Evolutionary conservation across 2,113 vertebrate species (phyloP).

Genomic region (Plecotus auritus): DNA sequence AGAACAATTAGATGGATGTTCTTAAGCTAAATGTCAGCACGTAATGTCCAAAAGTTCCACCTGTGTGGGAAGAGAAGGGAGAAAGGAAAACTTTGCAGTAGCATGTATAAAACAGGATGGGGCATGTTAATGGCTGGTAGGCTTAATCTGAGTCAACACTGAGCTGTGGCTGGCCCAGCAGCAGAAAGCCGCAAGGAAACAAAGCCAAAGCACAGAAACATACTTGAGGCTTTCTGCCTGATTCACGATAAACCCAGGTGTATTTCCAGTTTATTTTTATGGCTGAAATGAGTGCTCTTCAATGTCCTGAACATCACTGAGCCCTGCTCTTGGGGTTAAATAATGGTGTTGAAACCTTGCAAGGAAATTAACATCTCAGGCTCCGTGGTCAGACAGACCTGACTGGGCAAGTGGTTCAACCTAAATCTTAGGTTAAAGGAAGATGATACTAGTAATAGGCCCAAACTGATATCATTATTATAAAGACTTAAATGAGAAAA

Average conservation of each 20-base stretch:
- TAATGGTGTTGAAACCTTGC: background rate
- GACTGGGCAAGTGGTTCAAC: background rate
- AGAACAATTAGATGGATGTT: background rate
- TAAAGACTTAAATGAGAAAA: background rate
- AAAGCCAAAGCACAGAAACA: background rate
- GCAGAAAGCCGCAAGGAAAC: background rate
- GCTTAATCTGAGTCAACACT: background rate
- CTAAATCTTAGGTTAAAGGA: background rate
- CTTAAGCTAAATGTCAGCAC: background rate
- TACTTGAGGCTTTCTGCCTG: background rate
- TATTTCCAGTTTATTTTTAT: background rate
- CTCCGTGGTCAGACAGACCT: background rate
- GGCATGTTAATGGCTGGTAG: background rate
- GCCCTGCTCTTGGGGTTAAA: background rate
- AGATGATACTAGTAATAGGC: background rate
- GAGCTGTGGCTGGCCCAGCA: background rate
- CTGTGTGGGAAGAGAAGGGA: background rate
- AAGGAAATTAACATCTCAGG: background rate
- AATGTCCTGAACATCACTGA: background rate
- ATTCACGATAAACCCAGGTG: accelerated
- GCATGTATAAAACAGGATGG: background rate
- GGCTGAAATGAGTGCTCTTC: background rate
- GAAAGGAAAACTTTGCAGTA: background rate
- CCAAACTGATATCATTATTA: background rate
- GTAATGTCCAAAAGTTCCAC: background rate